Base-by-base conservation (phyloP, 2,888 invertebrate species). In the Eristalis arbustorum region DNA sequence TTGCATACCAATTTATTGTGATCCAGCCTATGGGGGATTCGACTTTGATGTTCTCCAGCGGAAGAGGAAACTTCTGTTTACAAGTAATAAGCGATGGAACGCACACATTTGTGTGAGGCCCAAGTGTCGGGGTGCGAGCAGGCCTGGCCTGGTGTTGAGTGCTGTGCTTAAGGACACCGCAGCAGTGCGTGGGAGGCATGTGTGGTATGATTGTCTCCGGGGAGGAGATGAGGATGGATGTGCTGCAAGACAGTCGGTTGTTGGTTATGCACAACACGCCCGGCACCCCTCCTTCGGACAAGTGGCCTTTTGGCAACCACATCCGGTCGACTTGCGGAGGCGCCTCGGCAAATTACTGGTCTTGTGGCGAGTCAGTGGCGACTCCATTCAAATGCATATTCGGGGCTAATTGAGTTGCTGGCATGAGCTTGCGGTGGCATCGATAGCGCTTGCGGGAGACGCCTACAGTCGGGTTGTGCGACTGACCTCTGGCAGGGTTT, bases 1-100 rank as follows among this genome's bases (percentile, higher is more conserved):
- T 61, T 76, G 76, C 76, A 76, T 76, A 69, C 37, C 34, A 76
- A 76, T 49, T 76, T 62, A 56, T 59, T 68, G 56, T 76, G 18
- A 76, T 75, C 42, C 40, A 28, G 22, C 34, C 59, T 40, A 42
- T 59, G 13, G 40, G 66, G n/a, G 22, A 22, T 18, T 42, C 28
- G 31, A 34, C 64, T 74, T 74, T 40, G 66, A 59, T 66, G 63
- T 63, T 13, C 42, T 63, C 22, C n/a, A 25, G 13, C 31, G 64
- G 75, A 25, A 13, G 66, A 34, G 59, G 22, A 22, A 28, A 66
- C 37, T 13, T 66, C 14, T 22, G 37, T 59, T 66, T 37, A 37
- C 22, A 56, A 64, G 37, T 37, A 66, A 66, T 10, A 42, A 23
- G 42, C 28, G 31, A 42, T 31, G 14, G 59, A 28, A 59, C 25